Conservation (phyloP, 2,797 vertebrate species). For the Cygnus olor region DNA sequence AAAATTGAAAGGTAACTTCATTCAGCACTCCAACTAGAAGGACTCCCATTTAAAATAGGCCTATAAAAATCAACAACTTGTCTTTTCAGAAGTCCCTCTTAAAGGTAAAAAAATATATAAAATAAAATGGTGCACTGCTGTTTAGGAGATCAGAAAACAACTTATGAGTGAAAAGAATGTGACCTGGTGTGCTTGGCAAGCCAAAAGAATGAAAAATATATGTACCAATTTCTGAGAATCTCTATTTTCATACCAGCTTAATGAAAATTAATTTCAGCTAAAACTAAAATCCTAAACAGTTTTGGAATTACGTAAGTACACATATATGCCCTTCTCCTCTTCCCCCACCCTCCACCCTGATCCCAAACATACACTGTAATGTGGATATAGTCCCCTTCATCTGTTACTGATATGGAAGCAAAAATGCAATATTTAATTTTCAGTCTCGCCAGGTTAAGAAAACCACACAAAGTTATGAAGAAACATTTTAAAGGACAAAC, state of each 20-base stretch:
- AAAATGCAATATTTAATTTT: background rate
- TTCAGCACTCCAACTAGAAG: background rate
- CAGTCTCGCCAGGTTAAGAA: background rate
- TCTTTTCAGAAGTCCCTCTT: conserved; percentile 29
- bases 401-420: background rate
- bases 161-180: conserved; percentile 13
- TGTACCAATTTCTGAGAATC: background rate
- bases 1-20: background rate
- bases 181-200: background rate
- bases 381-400: background rate
- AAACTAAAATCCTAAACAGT: background rate
- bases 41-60: background rate
- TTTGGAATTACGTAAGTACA: background rate
- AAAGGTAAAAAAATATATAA: background rate
- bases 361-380: background rate
- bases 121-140: background rate
- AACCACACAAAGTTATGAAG: background rate
- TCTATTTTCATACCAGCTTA: background rate
- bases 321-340: rapidly evolving
- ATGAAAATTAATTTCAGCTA: background rate
- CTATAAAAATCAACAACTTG: conserved; percentile 6
- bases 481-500: background rate
- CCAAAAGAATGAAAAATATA: background rate
- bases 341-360: rapidly evolving
- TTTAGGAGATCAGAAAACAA: conserved; percentile 51